phyloP scores from a whole-genome alignment of 2,797 vertebrate genomes.

The Vespertilio murinus region DNA sequence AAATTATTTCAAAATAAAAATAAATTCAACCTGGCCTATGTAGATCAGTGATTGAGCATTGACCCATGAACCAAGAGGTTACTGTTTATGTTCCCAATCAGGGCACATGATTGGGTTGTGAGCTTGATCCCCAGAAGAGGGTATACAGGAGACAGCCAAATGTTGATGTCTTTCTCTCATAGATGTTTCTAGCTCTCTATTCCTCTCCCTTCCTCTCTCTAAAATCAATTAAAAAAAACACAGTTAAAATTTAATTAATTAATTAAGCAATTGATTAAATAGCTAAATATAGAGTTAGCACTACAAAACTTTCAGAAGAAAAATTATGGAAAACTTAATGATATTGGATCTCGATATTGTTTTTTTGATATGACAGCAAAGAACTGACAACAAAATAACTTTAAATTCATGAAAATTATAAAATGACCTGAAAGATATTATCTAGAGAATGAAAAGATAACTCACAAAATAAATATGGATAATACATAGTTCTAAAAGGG shows the following conservation, averaged over 20 bases:
- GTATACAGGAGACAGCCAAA: no score
- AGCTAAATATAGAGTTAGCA: background rate
- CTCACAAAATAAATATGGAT: background rate
- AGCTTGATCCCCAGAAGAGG: no score
- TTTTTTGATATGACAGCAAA: background rate
- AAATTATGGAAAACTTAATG: background rate
- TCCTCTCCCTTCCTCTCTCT: no score
- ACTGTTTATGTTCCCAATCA: no score
- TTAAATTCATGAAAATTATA: background rate
- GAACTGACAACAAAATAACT: background rate
- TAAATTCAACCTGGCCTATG: background rate
- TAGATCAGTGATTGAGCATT: no score
- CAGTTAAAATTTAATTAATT: no score
- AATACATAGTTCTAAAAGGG: background rate
- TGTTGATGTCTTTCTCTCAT: no score
- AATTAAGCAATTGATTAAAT: no score
- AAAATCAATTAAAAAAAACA: no score
- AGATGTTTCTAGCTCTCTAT: no score
- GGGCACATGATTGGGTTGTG: no score
- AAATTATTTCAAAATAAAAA: background rate
- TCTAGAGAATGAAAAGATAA: background rate
- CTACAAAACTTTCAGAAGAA: background rate
- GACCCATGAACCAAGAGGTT: no score
- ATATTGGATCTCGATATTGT: background rate
- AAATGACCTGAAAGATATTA: background rate